Base-by-base conservation (phyloP, 2,113 vertebrate genomes). In the Misgurnus mizolepis region DNA sequence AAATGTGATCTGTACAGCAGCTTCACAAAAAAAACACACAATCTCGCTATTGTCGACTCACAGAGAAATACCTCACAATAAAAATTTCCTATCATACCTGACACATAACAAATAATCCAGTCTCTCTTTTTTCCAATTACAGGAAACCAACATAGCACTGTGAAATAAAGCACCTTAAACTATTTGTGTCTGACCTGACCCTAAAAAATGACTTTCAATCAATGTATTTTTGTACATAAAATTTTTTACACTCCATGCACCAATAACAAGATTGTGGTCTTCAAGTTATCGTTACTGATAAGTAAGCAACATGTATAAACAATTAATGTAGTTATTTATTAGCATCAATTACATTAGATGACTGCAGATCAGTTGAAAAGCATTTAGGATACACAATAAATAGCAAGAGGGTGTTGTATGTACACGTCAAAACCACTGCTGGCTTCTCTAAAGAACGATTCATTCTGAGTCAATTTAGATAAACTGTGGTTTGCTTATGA, bases 1-100 rank as follows among this genome's bases (percentile, higher is more conserved):
- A 86, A 86, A 86, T 78, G 80, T 86, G 85, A 86, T 84, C 80
- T 78, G 67, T 76, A 78, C 71, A 49, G 72, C 49, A 58, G 49
- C 78, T 58, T 40, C 67, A 67, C 62, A 67, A 65, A 82, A 84
- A 82, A 34, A 34, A 34, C 27, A 34, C 27, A 86, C 85, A 86
- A 83, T 64, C 82, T 84, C 64, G 34, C 77, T 79, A 74, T 86
- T 86, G 85, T 84, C 70, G 65, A 43, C 69, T 58, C 75, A 62
- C 49, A 64, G 47, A 67, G 65, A 61, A 67, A 66, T 47, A 55
- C 41, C 72, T 61, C 62, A 77, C 47, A 77, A 53, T 41, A 47
- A 22, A 22, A 22, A 77, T 66, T 53, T 53, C 27, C 62, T 47
- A 66, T 66, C 62, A 65, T 39, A 66, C 27, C 47, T 65, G 74